Conservation (phyloP, 1,140 invertebrate genomes). For the Berghia stephanieae region DNA sequence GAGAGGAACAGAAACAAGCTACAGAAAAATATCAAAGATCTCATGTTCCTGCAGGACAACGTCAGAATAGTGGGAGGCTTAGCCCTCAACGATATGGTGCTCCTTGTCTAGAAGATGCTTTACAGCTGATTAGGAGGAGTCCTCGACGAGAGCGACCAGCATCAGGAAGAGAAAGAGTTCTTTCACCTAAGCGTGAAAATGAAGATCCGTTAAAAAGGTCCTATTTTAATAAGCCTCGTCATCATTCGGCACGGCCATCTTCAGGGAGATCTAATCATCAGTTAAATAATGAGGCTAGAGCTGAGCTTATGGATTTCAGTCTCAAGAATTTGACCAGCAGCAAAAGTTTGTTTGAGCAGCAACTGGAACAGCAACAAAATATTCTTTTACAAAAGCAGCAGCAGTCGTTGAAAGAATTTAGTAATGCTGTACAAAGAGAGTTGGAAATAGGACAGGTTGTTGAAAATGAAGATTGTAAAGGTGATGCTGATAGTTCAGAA, state of each 20-base stretch:
- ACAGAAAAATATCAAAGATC: constrained; percentile 59
- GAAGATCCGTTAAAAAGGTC: constrained; percentile 39
- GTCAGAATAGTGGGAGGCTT: constrained; percentile 21
- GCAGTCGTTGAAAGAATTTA: constrained; percentile 51
- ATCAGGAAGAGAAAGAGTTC: constrained; percentile 8
- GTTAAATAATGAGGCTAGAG: constrained; percentile 27
- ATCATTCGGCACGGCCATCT: constrained; percentile 17
- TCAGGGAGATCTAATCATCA: constrained; percentile 24
- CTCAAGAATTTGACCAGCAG: constrained; percentile 50
- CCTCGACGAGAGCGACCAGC: constrained; percentile 24
- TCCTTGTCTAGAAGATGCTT: constrained; percentile 41
- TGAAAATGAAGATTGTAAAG: constrained; percentile 30
- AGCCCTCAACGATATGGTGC: constrained; percentile 5
- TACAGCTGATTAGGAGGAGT: constrained; percentile 42
- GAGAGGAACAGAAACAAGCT: constrained; percentile 52
- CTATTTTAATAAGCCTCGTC: constrained; percentile 35
- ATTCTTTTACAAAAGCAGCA: constrained; percentile 53
- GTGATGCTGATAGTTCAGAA: constrained; percentile 95
- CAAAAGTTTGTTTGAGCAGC: constrained; percentile 58
- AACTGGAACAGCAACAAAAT: constrained; percentile 55
- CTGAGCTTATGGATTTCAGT: constrained; percentile 49
- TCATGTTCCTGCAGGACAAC: constrained; percentile 35
- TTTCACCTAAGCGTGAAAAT: constrained; percentile 10
- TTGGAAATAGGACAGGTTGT: constrained; percentile 44
- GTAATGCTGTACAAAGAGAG: constrained; percentile 48